Evolutionary conservation across 1,140 invertebrate genomes (phyloP).

Genomic region (Caenorhabditis tropicalis): DNA sequence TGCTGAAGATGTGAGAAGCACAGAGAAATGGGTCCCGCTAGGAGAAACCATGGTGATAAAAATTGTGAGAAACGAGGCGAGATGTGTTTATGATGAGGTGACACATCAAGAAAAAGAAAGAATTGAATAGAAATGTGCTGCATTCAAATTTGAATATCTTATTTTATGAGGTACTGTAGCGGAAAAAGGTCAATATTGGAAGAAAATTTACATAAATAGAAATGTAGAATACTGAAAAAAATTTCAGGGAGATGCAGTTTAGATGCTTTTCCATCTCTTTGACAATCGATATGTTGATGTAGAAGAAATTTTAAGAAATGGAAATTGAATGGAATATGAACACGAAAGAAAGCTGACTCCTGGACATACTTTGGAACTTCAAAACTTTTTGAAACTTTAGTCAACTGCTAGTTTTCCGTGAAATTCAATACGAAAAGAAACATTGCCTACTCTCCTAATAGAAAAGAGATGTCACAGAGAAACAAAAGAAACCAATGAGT

Average conservation of each 20-base stretch:
- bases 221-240: no score
- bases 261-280: no score
- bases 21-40: not conserved
- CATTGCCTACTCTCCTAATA: not conserved
- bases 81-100: conserved; percentile 15
- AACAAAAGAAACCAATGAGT: conserved; percentile 23
- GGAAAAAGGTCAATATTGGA: conserved; percentile 1
- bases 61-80: not conserved
- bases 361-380: not conserved
- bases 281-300: no score
- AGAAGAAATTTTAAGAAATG: no score
- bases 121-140: not conserved
- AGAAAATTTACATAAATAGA: no score
- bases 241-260: no score
- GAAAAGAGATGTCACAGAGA: not conserved
- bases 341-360: not conserved
- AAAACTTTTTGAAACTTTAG: not conserved
- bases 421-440: not conserved
- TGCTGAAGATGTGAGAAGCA: not conserved
- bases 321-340: not conserved
- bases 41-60: conserved; percentile 40
- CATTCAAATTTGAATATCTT: not conserved
- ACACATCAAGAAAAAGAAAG: conserved; percentile 1
- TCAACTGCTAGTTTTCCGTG: not conserved
- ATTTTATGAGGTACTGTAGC: conserved; percentile 15